These are phyloP conservation scores for Caretta caretta DNA, from an alignment of 2,113 vertebrate genomes.

Conservation along the genomic window DNA sequence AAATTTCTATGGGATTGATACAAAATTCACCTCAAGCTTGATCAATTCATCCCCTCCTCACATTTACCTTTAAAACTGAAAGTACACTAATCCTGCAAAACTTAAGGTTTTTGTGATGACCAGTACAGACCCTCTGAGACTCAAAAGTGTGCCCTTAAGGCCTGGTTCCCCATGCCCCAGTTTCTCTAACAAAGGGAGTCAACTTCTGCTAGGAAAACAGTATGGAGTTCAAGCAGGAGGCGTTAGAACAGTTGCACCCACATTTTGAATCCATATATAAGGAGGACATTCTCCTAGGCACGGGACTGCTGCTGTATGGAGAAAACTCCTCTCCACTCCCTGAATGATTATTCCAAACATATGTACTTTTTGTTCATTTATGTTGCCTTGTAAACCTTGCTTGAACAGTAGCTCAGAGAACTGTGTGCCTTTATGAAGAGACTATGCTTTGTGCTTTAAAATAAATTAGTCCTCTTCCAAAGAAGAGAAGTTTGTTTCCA, in stretches of 20 bases:
- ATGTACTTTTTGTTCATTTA: slow-evolving; percentile 41
- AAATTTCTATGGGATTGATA: neutral
- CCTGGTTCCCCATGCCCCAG: neutral
- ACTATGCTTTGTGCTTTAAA: slow-evolving; percentile 42
- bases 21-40: neutral
- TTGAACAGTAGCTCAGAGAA: slow-evolving; percentile 23
- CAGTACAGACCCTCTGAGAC: neutral
- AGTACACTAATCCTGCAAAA: neutral
- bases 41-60: neutral
- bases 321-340: slow-evolving; percentile 30
- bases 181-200: neutral
- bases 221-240: neutral
- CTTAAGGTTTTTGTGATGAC: neutral
- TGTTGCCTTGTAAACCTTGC: slow-evolving; percentile 5
- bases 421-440: neutral
- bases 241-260: neutral
- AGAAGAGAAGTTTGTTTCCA: slow-evolving; percentile 63
- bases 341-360: slow-evolving; percentile 34
- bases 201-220: neutral
- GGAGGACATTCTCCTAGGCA: neutral
- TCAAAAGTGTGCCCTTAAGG: too few species aligned
- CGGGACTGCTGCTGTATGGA: neutral
- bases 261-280: neutral
- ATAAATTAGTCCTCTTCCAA: slow-evolving; percentile 5
- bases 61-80: neutral